Base-by-base conservation (phyloP, 2,113 vertebrate species). In the Mus pahari region DNA sequence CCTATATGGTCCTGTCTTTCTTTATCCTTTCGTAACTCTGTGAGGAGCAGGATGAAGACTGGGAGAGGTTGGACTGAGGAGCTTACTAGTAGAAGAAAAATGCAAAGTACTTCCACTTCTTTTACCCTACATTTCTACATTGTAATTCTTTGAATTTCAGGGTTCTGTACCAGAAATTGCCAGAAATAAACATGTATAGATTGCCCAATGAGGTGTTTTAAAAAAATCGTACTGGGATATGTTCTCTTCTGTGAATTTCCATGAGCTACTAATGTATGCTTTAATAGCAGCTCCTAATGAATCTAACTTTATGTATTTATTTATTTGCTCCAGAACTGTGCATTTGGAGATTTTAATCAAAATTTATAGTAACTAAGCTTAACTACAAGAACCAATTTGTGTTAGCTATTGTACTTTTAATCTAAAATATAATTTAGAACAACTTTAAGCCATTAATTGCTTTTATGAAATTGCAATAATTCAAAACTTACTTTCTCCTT, bases 161-260 rank as follows among this genome's bases (percentile, higher is more conserved):
- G 79, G 16, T 19, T 68, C 22, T 84, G 28, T 74, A n/a, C 36
- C 89, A 89, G 58, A 91, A 92, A 89, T 92, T 95, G 60, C 53
- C 73, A 83, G 28, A 95, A 93, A 36, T 93, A 75, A 92, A 82
- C 45, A 94, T 53, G 70, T 36, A 89, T 53, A 75, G 31, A 33
- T 96, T 95, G 42, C 78, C 53, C 78, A 96, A 84, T 42, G 50
- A 95, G 82, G 82, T 89, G 42, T 94, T 94, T 94, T 96, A 75
- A 96, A 53, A 36, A 95, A 87, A 91, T 94, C 96, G 92, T 94
- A 94, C 91, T 94, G 48, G 79, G 55, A 92, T 92, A 91, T 82
- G 7, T 11, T 88, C 70, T 74, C 66, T 86, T 64, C 77, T 91
- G 73, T 96, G 73, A 94, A 86, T 96, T 96, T 95, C 45, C 77